These are phyloP conservation scores for Siphonodentalium dalli DNA, from an alignment of 2,888 invertebrate genomes.

Conservation along the genomic window DNA sequence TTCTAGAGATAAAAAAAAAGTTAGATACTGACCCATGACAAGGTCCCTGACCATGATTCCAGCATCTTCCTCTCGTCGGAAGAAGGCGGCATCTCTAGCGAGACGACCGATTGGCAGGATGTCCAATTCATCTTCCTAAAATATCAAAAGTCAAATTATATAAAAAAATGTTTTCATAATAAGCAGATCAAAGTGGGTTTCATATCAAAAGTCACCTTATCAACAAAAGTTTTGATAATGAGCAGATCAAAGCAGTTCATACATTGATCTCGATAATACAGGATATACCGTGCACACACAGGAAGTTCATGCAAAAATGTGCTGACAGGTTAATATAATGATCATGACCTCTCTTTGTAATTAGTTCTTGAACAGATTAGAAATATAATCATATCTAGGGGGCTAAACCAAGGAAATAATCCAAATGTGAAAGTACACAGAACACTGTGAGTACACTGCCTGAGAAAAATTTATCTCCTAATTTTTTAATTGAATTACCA, in stretches of 20 bases:
- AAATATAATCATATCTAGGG: too few species aligned
- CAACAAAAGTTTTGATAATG: background rate
- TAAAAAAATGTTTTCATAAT: background rate
- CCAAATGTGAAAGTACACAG: too few species aligned
- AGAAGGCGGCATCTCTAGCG: constrained; percentile 65
- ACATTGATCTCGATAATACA: too few species aligned
- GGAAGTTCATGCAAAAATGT: too few species aligned
- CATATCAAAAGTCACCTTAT: background rate
- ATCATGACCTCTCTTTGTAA: too few species aligned
- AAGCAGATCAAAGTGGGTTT: background rate
- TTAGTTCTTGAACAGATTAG: too few species aligned
- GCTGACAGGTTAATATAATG: too few species aligned
- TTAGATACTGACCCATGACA: constrained; percentile 59
- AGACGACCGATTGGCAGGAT: constrained; percentile 65
- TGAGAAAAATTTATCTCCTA: too few species aligned
- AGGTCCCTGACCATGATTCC: constrained; percentile 65
- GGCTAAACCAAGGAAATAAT: too few species aligned
- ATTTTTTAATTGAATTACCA: too few species aligned
- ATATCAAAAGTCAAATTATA: background rate
- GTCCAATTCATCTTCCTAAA: constrained; percentile 51
- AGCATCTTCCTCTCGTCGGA: constrained; percentile 62
- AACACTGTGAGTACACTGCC: too few species aligned
- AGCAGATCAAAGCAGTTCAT: background rate
- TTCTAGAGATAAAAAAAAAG: background rate
- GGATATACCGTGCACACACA: too few species aligned